Base-by-base conservation (phyloP, 1,140 invertebrate species). In the Diploscapter pachys region DNA sequence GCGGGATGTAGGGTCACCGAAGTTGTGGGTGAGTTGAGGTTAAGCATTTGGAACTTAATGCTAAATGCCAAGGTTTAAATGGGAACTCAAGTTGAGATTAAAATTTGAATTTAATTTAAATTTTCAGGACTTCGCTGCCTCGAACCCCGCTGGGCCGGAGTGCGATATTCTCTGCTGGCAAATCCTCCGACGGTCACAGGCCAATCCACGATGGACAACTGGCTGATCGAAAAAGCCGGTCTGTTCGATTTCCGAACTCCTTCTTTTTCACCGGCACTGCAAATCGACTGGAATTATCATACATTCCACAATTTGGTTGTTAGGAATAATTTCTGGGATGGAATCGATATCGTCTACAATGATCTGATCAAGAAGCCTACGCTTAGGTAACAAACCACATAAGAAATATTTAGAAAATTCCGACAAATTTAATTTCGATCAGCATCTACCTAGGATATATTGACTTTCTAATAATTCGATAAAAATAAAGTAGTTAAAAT, bases 251-350 rank as follows among this genome's bases (percentile, higher is more conserved):
- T 95, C 85, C 90, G 92, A 0, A 94, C 92, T 0, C 92, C 93
- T 86, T 85, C 89, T 3, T 97, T 98, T 80, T 94, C 81, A 82
- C 31, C 85, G 87, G 96, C 95, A 0, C 86, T 99, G 3, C 94
- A 96, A 73, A 92, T 98, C 72, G 96, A 99, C 87, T 96, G 98
- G 86, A 93, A 94, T 68, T 90, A 92, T 70, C 95, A 98, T 83
- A 91, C 92, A 50, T 88, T 85, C 65, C 81, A 98, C 77, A 91
- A 94, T 82, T 92, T 92, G 79, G 89, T 96, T 4, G 89, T 90
- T 80, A 88, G 53, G 73, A 74, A 85, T 75, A 85, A 85, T 68
- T 85, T 75, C 63, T 78, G 65, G 61, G 78, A 92, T 6, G 93
- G 93, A 84, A 89, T 93, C 2, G 93, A 94, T 81, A 91, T 92